Evolutionary conservation across 2,888 invertebrate genomes (phyloP).

Genomic region (Diloba caeruleocephala): DNA sequence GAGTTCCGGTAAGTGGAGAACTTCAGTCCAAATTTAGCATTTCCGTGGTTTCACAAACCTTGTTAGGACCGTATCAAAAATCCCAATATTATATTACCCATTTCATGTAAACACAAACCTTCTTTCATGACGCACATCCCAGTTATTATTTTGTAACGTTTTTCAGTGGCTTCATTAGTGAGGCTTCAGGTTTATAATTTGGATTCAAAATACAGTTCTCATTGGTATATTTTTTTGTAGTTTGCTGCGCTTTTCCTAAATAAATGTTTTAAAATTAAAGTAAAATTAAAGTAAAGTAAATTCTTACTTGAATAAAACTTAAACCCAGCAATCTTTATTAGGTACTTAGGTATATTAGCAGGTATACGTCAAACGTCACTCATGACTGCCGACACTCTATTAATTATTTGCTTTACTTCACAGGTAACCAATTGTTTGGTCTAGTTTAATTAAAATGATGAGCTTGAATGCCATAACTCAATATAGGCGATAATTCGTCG

Average conservation of each 20-base stretch:
- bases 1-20: conserved; percentile 55
- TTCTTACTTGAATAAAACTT: too few species aligned
- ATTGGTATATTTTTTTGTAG: conserved; percentile 15
- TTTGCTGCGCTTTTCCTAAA: conserved; percentile 8
- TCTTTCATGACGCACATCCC: conserved; percentile 31
- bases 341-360: too few species aligned
- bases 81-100: conserved; percentile 49
- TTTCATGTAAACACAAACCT: conserved; percentile 19
- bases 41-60: conserved; percentile 57
- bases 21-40: conserved; percentile 56
- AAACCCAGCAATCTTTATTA: too few species aligned
- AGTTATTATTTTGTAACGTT: conserved; percentile 31
- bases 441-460: too few species aligned
- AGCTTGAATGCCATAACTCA: too few species aligned
- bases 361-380: too few species aligned
- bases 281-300: too few species aligned
- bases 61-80: conserved; percentile 55
- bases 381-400: too few species aligned
- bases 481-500: too few species aligned
- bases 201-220: conserved; percentile 21
- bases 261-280: too few species aligned
- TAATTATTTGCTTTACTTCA: too few species aligned
- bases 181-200: conserved; percentile 36
- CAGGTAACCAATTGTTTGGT: too few species aligned
- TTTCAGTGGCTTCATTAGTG: conserved; percentile 49